These are phyloP conservation scores for Vollenhovia emeryi DNA, from an alignment of 1,140 invertebrate species.

Conservation along the genomic window DNA sequence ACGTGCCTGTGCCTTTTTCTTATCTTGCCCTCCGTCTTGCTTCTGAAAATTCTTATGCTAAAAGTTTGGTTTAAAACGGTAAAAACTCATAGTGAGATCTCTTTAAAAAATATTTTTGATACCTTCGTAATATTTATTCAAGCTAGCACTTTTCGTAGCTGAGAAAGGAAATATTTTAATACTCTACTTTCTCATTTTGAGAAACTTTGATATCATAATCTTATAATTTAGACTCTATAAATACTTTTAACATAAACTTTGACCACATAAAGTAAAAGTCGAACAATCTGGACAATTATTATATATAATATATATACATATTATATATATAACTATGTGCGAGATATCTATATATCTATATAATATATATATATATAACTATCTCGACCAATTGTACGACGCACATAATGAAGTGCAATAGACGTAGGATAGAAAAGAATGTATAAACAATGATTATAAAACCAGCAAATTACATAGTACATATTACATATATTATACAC, in stretches of 20 bases:
- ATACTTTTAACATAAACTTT: conserved; percentile 6
- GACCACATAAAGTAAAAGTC: neutral
- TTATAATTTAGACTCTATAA: neutral
- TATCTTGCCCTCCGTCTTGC: neutral
- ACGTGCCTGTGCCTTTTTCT: neutral
- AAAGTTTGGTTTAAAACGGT: conserved; percentile 3
- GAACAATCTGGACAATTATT: neutral
- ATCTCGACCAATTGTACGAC: neutral
- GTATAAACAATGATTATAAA: conserved; percentile 13
- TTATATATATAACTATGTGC: no score
- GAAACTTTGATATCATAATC: neutral
- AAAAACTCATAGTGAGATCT: conserved; percentile 24
- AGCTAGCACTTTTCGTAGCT: neutral
- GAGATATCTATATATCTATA: no score
- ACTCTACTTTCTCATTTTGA: neutral
- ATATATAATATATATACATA: no score
- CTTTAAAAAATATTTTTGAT: conserved; percentile 25
- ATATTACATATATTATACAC: conserved; percentile 3
- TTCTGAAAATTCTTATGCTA: conserved; percentile 17
- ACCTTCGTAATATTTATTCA: neutral
- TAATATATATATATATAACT: no score
- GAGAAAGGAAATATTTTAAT: neutral
- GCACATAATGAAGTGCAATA: neutral
- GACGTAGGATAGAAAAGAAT: neutral
- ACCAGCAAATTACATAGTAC: neutral